Percentiles rank a stretch among this genome's conserved stretches.
phyloP scores from a whole-genome alignment of 2,113 vertebrate genomes.

The Eclectus roratus region DNA sequence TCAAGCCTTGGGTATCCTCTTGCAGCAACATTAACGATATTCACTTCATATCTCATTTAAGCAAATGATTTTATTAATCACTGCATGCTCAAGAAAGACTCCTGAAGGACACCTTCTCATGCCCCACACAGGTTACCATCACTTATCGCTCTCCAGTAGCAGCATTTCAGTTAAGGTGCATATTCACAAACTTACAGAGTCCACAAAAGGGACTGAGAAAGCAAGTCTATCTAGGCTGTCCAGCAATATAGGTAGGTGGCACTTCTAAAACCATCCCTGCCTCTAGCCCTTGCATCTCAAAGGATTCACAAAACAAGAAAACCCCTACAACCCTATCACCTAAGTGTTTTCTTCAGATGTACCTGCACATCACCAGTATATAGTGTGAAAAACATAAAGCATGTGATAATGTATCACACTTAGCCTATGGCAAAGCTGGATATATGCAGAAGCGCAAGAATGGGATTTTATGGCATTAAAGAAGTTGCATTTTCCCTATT shows the following conservation, averaged over 20 bases:
- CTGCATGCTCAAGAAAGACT: not conserved
- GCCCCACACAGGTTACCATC: too few relatives aligned
- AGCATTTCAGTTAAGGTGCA: not conserved
- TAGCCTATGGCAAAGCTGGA: rapidly evolving
- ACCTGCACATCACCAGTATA: not conserved
- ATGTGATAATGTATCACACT: not conserved
- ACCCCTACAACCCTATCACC: not conserved
- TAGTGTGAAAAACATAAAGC: not conserved
- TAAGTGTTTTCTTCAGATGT: not conserved
- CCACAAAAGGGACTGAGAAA: not conserved
- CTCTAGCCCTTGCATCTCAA: not conserved
- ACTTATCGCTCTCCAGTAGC: not conserved
- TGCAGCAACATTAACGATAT: not conserved
- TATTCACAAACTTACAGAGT: rapidly evolving
- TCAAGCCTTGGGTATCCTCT: not conserved
- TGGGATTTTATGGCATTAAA: not conserved
- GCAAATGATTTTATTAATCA: not conserved
- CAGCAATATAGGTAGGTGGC: rapidly evolving
- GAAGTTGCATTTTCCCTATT: not conserved
- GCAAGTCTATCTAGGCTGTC: rapidly evolving
- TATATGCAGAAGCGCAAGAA: rapidly evolving
- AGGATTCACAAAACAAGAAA: not conserved
- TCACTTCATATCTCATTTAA: not conserved
- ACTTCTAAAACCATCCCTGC: not conserved
- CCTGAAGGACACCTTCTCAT: not conserved